Evolutionary conservation across 2,113 vertebrate species (phyloP), one percentile per base, ranked within the genome.

Genomic region (Chaenogobius annularis): DNA sequence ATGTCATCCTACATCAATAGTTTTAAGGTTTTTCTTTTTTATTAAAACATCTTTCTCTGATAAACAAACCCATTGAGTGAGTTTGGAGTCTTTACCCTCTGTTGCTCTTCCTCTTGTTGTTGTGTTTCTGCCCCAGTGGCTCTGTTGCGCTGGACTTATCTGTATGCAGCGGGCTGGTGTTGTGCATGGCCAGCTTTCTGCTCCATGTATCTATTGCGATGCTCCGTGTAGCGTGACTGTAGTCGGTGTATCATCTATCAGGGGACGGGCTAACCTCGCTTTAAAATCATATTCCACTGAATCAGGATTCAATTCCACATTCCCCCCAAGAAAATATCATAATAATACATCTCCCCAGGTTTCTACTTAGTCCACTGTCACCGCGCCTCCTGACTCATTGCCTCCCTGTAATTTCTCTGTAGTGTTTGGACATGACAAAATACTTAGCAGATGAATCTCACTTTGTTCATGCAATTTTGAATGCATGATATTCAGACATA

Each of bases 261-360:
- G 68, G 75, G 77, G 78, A 86, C 67, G 79, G 80, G 74, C 80
- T 82, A 85, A 84, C 85, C 86, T 89, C 70, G 74, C 87, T 84
- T 86, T 86, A 81, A 88, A 90, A 88, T 86, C 82, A 85, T 78
- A 89, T 89, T 89, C 85, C 72, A 78, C 83, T 89, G 84, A 90
- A 88, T 91, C 87, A 81, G 87, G 88, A 91, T 90, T 91, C 80
- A 89, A 90, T 90, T 90, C 83, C 69, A 78, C 85, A 90, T 87
- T 88, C 88, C 74, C 56, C 74, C 77, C 78, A 81, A 75, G 85
- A 89, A 91, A 89, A 85, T 88, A 90, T 89, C 84, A 78, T 79
- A 85, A 89, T 87, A 90, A 91, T 82, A 83, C 81, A 85, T 88
- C 86, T 87, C 80, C 50, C 78, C 80, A 70, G 79, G 87, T 75